These are phyloP conservation scores for Trichogramma evanescens DNA, from an alignment of 2,888 invertebrate species.

Conservation along the genomic window DNA sequence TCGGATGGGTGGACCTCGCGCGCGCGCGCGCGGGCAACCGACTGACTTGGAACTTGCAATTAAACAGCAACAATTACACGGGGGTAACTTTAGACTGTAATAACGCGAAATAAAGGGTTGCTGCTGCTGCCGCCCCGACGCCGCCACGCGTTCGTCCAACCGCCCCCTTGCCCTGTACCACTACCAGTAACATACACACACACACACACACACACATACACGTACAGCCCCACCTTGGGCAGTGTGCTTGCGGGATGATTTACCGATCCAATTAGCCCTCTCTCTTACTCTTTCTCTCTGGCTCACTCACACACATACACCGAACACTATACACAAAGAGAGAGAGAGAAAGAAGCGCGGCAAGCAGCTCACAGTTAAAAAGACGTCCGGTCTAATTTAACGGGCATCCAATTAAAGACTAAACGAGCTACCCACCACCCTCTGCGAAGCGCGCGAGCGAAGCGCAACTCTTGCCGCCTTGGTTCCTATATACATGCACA, in stretches of 20 bases:
- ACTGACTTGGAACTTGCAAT: constrained; percentile 47
- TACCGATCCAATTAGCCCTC: constrained; percentile 46
- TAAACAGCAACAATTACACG: constrained; percentile 49
- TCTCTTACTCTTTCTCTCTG: constrained; percentile 29
- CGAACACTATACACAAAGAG: too few relatives aligned
- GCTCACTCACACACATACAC: constrained; percentile 22
- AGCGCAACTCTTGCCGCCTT: too few relatives aligned
- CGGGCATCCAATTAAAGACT: constrained; percentile 46
- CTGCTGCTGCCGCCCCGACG: constrained; percentile 5
- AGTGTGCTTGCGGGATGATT: constrained; percentile 44
- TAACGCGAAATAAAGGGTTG: constrained; percentile 48
- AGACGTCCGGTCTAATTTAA: constrained; percentile 48
- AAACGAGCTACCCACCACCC: constrained; percentile 26
- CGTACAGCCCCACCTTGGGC: too few relatives aligned
- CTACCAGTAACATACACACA: not conserved
- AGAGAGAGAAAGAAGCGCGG: constrained; percentile 6
- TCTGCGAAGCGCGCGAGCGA: too few relatives aligned
- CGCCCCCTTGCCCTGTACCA: not conserved
- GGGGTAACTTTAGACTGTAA: constrained; percentile 48
- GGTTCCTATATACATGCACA: too few relatives aligned
- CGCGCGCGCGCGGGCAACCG: constrained; percentile 22
- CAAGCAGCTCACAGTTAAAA: constrained; percentile 32
- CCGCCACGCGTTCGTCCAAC: constrained; percentile 1
- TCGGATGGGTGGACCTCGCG: constrained; percentile 26
- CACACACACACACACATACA: too few relatives aligned